Conservation (phyloP, 2,797 vertebrate genomes). For the Mallotus villosus region DNA sequence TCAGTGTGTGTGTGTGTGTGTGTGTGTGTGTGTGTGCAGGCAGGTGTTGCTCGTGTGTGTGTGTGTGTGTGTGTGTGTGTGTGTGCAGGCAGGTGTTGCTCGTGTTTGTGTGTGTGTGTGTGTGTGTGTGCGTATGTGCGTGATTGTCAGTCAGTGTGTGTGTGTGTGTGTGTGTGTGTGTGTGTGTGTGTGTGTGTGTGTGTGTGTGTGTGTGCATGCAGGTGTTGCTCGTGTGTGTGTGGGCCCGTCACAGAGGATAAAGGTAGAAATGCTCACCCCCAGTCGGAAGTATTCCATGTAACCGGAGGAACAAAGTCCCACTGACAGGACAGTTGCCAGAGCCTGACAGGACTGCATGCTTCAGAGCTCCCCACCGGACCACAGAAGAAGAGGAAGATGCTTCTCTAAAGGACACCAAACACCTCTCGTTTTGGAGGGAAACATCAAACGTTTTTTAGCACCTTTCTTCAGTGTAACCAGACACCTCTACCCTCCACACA, state of each 20-base stretch:
- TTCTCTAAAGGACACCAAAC: too few species aligned
- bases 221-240: not conserved
- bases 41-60: too few species aligned
- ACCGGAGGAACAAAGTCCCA: not conserved
- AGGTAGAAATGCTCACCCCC: not conserved
- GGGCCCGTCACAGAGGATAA: conserved; percentile 8
- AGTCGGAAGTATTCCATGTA: not conserved
- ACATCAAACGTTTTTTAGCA: too few species aligned
- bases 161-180: too few species aligned
- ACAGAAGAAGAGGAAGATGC: too few species aligned
- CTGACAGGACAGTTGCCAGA: conserved; percentile 8
- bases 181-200: not conserved
- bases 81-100: too few species aligned
- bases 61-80: not conserved
- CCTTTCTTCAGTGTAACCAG: too few species aligned
- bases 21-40: not conserved
- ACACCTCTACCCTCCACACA: too few species aligned
- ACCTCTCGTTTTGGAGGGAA: too few species aligned
- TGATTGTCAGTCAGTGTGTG: not conserved
- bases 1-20: not conserved
- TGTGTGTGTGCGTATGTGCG: not conserved
- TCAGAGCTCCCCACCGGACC: not conserved
- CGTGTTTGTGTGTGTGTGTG: not conserved
- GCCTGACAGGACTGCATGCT: conserved; percentile 8
- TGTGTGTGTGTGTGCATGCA: not conserved